Evolutionary conservation across 2,113 vertebrate genomes (phyloP), one percentile per base, ranked within the genome.

Genomic region (Dunckerocampus dactyliophorus): DNA sequence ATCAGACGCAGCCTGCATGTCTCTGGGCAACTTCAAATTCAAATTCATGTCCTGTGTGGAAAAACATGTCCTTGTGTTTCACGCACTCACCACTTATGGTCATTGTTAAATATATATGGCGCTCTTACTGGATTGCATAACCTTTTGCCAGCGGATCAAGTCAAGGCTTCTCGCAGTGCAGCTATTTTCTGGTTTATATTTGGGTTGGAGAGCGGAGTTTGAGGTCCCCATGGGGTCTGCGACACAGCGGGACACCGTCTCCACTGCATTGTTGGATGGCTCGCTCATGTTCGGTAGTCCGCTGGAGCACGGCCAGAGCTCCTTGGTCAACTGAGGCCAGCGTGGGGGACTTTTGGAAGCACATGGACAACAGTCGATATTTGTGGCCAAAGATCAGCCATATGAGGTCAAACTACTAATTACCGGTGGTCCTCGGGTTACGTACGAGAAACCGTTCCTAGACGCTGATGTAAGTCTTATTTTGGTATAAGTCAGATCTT

Each of bases 171-270:
- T 63, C 22, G 65, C 43, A 42, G 28, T 34, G 47, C 31, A 66
- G 47, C 46, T 50, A 46, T 31, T 59, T 48, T 34, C 56, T 56
- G 62, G 37, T 72, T 68, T 56, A 49, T 64, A 60, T 67, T 75
- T 50, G 69, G 62, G 65, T 72, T 58, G 22, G 53, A 68, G 42
- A 67, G 52, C 64, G 52, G 8, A 22, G 56, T 53, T 67, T 65
- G 59, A 17, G 49, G 58, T 57, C 34, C 8, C 42, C 61, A 42
- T 31, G 19, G 67, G 21, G 31, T 66, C 31, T 58, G 60, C 64
- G 22, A 55, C 55, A 69, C 76, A 74, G 79, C 75, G 72, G 71
- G 77, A 73, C 70, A n/a, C 59, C 12, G 59, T 81, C 68, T 71
- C 47, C 63, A 37, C 43, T 72, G 14, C 22, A 43, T n/a, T 62